Base-by-base conservation (phyloP, 53 echinoderm and acorn worm species). In the Holothuria leucospilota region DNA sequence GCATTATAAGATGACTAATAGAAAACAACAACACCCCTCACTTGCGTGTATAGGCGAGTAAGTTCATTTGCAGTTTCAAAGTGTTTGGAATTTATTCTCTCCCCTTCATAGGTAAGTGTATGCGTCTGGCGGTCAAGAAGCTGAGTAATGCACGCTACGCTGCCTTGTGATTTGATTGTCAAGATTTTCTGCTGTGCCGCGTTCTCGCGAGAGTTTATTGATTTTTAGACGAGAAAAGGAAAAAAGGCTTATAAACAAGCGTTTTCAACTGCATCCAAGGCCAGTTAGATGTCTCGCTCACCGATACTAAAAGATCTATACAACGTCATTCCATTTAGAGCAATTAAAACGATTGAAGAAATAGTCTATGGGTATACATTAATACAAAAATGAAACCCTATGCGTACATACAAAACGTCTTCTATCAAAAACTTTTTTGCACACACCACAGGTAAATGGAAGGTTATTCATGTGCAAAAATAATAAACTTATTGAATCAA, bases 171-270 rank as follows among this genome's bases (percentile, higher is more conserved):
- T 81, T 81, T 81, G 81, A 81, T 81, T 81, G 81, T 81, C 81
- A 59, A 62, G 60, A 81, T 81, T 81, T 81, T 81, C 59, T 81
- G 81, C 81, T 38, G 58, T 62, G 62, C 81, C 61, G 62, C 60
- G 59, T 81, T 81, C 62, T 81, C 61, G 81, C 81, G 81, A 81
- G 81, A 81, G 52, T 81, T 81, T 81, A 81, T 81, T 81, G 81
- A 81, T 81, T 81, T 81, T 75, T 75, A 75, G 49, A 75, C 20
- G 75, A 11, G 75, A 52, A 75, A 51, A 49, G 18, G 75, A 75
- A 52, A 51, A 75, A 75, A 75, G 72, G 52, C 75, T 75, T 75
- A 75, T 75, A 75, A 75, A 52, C 75, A 75, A 75, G 75, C 75
- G 49, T 75, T 75, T 75, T 52, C 75, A 51, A 52, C 51, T 49